Conservation (phyloP, 2,888 invertebrate species). For the Rhingia campestris region DNA sequence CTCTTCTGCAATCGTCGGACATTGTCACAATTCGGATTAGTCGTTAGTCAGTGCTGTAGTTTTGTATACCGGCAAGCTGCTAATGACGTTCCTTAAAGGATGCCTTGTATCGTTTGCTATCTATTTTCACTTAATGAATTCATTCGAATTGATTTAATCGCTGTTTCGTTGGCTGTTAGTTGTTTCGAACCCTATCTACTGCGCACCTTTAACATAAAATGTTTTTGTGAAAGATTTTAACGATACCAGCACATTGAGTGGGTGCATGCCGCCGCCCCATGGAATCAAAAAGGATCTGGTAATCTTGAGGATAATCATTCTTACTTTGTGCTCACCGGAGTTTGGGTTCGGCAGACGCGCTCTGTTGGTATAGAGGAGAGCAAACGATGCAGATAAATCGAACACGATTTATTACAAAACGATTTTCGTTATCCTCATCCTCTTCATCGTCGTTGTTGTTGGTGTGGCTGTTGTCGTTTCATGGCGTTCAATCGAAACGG, state of each 20-base stretch:
- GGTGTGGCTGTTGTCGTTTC: slow-evolving; percentile 14
- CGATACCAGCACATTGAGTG: slow-evolving; percentile 11
- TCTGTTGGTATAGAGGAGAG: neutral
- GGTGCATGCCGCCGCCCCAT: neutral
- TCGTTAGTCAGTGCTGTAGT: neutral
- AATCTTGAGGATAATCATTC: slow-evolving; percentile 71
- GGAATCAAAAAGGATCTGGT: slow-evolving; percentile 55
- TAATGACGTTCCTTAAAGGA: slow-evolving; percentile 43
- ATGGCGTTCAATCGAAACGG: slow-evolving; percentile 66
- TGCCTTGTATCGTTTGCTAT: slow-evolving; percentile 42
- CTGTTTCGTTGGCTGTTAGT: neutral
- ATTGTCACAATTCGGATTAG: slow-evolving; percentile 2
- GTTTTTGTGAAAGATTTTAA: slow-evolving; percentile 46
- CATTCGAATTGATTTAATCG: slow-evolving; percentile 71
- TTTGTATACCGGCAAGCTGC: slow-evolving; percentile 16
- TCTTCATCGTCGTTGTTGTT: neutral
- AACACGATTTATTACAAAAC: slow-evolving; percentile 68
- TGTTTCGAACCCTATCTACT: too few relatives aligned
- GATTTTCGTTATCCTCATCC: slow-evolving; percentile 44
- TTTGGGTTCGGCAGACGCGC: neutral
- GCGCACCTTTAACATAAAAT: slow-evolving; percentile 5
- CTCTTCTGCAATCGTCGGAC: neutral
- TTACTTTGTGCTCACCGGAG: slow-evolving; percentile 59
- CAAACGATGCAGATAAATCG: slow-evolving; percentile 66
- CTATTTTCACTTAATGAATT: slow-evolving; percentile 66